A percentile compares a stretch with the other conserved stretches of the same genome.
Evolutionary conservation across 2,888 invertebrate genomes (phyloP).

Genomic region (Euphydryas editha): DNA sequence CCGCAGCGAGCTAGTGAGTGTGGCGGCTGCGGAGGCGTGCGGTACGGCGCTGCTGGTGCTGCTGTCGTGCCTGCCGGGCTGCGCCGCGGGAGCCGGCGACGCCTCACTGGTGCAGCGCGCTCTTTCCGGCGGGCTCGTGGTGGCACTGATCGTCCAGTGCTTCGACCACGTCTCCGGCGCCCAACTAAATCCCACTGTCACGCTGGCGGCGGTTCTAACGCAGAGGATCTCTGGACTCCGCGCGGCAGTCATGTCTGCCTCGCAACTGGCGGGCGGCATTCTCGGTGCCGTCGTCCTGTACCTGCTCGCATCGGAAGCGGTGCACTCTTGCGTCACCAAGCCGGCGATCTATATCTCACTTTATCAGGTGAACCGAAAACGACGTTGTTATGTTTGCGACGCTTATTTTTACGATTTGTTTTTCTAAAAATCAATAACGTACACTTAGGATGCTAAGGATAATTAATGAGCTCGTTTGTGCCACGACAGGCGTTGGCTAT

Average conservation of each 20-base stretch:
- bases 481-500: slow-evolving; percentile 72
- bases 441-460: neutral
- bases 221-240: slow-evolving; percentile 84
- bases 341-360: slow-evolving; percentile 41
- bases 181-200: slow-evolving; percentile 90
- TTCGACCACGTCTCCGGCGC: slow-evolving; percentile 90
- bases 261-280: slow-evolving; percentile 64
- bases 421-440: neutral
- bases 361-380: slow-evolving; percentile 55
- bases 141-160: slow-evolving; percentile 87
- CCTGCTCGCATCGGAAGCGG: slow-evolving; percentile 64
- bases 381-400: neutral
- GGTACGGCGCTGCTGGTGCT: slow-evolving; percentile 88
- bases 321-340: slow-evolving; percentile 44
- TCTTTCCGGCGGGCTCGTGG: slow-evolving; percentile 86
- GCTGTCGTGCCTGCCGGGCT: slow-evolving; percentile 86
- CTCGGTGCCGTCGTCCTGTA: slow-evolving; percentile 71
- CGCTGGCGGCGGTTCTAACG: slow-evolving; percentile 84
- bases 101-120: slow-evolving; percentile 69
- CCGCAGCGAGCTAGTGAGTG: slow-evolving; percentile 50
- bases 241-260: slow-evolving; percentile 78
- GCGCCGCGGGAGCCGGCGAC: slow-evolving; percentile 53
- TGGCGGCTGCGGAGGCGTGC: slow-evolving; percentile 84
- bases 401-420: neutral
- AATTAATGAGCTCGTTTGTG: neutral